Percentiles rank a stretch among this genome's conserved stretches.
phyloP scores from a whole-genome alignment of 2,113 vertebrate genomes.

The Salminus brasiliensis region DNA sequence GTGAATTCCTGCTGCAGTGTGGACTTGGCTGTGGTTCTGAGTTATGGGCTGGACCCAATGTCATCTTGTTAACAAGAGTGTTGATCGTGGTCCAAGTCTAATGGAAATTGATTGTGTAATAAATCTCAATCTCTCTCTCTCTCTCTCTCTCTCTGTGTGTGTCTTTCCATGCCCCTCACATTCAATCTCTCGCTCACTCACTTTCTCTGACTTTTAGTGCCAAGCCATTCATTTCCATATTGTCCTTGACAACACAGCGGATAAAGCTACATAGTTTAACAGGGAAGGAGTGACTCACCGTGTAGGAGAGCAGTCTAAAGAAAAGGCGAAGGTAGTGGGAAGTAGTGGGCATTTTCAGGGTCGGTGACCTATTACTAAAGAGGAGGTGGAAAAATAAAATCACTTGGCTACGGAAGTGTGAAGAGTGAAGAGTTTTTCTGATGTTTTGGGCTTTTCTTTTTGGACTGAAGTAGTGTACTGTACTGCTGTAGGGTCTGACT shows the following conservation, averaged over 20 bases:
- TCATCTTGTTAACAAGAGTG: slow-evolving; percentile 37
- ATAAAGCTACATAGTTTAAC: not conserved
- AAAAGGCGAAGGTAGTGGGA: not conserved
- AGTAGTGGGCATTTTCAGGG: not conserved
- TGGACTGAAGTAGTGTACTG: too few relatives aligned
- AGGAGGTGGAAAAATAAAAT: not conserved
- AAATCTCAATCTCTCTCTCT: not conserved
- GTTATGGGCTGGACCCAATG: slow-evolving; percentile 13
- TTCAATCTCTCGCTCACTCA: too few relatives aligned
- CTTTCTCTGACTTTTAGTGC: not conserved
- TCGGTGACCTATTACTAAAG: not conserved
- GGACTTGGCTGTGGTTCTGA: not conserved
- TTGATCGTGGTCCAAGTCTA: slow-evolving; percentile 43
- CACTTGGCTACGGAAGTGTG: not conserved
- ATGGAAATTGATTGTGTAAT: slow-evolving; percentile 1
- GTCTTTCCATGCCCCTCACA: too few relatives aligned
- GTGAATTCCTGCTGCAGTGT: not conserved
- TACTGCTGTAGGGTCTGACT: too few relatives aligned
- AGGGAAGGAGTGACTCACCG: slow-evolving; percentile 12
- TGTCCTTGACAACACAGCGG: not conserved
- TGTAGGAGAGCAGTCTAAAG: slow-evolving; percentile 15
- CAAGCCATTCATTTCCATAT: not conserved
- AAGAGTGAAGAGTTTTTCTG: not conserved
- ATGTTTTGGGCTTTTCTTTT: too few relatives aligned
- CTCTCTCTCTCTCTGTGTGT: not conserved